Conservation (phyloP, 2,888 invertebrate genomes). For the Pyralis farinalis region DNA sequence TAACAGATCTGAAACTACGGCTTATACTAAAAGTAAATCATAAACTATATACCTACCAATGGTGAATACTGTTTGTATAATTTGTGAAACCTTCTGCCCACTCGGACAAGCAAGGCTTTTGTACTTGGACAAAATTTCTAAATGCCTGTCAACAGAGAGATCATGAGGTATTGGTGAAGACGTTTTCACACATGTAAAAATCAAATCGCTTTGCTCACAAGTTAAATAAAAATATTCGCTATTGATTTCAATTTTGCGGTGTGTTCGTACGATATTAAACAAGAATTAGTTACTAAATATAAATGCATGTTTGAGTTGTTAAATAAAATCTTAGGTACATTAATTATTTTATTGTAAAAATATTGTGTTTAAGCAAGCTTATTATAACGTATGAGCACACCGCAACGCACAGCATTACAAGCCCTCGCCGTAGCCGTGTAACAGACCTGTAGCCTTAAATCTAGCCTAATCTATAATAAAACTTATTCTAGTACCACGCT, state of each 20-base stretch:
- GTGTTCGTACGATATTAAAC: constrained; percentile 13
- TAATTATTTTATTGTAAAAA: too few species aligned
- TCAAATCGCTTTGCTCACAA: constrained; percentile 18
- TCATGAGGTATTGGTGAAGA: constrained; percentile 9
- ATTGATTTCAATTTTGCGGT: constrained; percentile 8
- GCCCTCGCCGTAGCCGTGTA: constrained; percentile 64
- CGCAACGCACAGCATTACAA: constrained; percentile 50
- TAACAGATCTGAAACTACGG: constrained; percentile 71
- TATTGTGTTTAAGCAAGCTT: neutral
- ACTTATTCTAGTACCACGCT: constrained; percentile 27
- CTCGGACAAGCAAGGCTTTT: neutral
- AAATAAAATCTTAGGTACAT: too few species aligned
- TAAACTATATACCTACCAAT: neutral
- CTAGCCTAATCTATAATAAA: constrained; percentile 62
- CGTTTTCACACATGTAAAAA: constrained; percentile 14
- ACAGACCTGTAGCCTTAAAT: constrained; percentile 70
- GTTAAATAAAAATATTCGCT: constrained; percentile 16
- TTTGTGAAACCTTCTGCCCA: neutral
- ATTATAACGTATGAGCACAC: constrained; percentile 35
- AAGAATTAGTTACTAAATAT: neutral
- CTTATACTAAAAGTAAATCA: constrained; percentile 18
- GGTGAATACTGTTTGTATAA: neutral
- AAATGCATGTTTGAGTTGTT: neutral
- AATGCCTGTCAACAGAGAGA: constrained; percentile 3
- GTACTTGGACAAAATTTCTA: constrained; percentile 14